A percentile compares a stretch with the other conserved stretches of the same genome.
These are phyloP conservation scores for Aptenodytes patagonicus DNA, from an alignment of 2,113 vertebrate genomes.

Conservation along the genomic window DNA sequence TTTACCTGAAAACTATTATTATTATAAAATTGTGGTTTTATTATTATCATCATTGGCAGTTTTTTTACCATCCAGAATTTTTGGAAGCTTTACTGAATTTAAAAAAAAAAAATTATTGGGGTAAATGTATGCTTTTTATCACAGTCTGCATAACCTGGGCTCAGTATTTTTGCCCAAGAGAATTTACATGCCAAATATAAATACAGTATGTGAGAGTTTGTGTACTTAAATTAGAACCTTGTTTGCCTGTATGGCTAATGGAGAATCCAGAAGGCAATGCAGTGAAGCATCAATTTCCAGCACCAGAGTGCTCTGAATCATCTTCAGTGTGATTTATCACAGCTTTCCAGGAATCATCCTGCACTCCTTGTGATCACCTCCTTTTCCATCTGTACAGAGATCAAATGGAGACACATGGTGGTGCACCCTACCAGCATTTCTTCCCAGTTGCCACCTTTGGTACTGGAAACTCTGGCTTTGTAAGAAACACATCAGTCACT, in stretches of 20 bases:
- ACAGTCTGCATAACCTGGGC: not conserved
- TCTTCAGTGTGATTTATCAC: not conserved
- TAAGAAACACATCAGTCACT: not conserved
- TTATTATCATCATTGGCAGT: not conserved
- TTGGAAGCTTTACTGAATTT: not conserved
- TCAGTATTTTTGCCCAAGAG: not conserved
- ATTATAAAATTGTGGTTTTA: not conserved
- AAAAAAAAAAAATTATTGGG: not conserved
- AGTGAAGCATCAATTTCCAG: not conserved
- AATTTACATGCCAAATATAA: not conserved
- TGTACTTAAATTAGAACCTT: not conserved
- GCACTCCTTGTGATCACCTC: not conserved
- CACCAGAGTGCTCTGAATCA: not conserved
- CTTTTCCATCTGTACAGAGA: not conserved
- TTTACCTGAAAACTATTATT: not conserved
- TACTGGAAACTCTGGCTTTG: not conserved
- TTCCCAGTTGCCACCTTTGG: not conserved
- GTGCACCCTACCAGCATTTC: not conserved
- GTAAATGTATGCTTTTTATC: not conserved
- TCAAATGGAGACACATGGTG: not conserved
- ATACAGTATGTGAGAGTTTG: not conserved
- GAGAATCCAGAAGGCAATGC: not conserved
- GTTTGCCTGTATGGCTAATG: not conserved
- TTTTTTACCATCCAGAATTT: not conserved
- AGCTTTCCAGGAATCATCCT: conserved; percentile 29